Evolutionary conservation across 1,140 invertebrate species (phyloP), one percentile per base, ranked within the genome.

Genomic region (Cotesia typhae): DNA sequence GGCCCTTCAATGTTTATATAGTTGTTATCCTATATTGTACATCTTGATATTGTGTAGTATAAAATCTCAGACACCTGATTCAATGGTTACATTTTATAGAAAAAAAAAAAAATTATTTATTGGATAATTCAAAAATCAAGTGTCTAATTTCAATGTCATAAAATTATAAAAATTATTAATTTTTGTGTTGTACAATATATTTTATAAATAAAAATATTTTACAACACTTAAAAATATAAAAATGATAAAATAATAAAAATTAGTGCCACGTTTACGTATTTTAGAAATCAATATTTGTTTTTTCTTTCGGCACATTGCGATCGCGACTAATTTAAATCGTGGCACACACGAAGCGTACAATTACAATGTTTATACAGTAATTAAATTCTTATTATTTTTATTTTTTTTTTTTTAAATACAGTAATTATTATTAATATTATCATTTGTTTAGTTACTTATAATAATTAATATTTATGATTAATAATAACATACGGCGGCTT

Each of bases 321-420:
- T 64, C 37, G 61, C 2, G 36, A 37, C 14, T 64, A 64, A 60
- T 37, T 14, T 37, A 12, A n/a, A 64, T 64, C 61, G 61, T 64
- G 61, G 61, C 61, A 64, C 52, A 37, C 37, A 59, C 61, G 66
- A 71, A 67, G 70, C 55, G 67, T 69, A 71, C 66, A 74, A 74
- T 47, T 74, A 74, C 52, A 67, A 53, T 71, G 70, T 75, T 73
- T 63, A 63, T 67, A 63, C 52, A 41, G 37, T 64, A 67, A 12
- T 60, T 73, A 61, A 68, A 64, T 60, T 55, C 53, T 38, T 38
- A 67, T 64, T 63, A 35, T 41, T 64, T 67, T 38, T 60, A 37
- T 73, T 61, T 59, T 60, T 57, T 17, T 17, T 17, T 12, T 53
- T 68, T 55, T 61, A 47, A 72, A 76, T 70, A 63, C 73, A 63